These are phyloP conservation scores for Sebastes umbrosus DNA, from an alignment of 2,797 vertebrate genomes.

Conservation along the genomic window DNA sequence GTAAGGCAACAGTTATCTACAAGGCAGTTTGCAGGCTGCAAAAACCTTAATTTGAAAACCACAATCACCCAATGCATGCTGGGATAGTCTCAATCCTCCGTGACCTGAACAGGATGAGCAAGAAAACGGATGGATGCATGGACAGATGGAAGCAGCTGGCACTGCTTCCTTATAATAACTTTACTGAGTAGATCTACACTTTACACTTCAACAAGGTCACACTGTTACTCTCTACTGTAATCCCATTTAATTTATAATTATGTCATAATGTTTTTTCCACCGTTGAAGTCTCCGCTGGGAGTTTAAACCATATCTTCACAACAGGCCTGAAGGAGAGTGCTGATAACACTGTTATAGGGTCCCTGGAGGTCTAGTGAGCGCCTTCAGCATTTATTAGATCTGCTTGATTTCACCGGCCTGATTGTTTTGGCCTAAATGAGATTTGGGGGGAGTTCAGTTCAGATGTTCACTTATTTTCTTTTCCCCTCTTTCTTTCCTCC, in stretches of 20 bases:
- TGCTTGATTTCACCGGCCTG: slow-evolving; percentile 52
- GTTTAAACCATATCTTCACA: slow-evolving; percentile 39
- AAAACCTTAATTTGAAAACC: not conserved
- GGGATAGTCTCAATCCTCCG: not conserved
- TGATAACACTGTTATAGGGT: slow-evolving; percentile 45
- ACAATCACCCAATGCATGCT: not conserved
- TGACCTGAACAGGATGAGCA: not conserved
- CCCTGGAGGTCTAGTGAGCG: slow-evolving; percentile 29
- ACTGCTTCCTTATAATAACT: not conserved
- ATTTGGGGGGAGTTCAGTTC: slow-evolving; percentile 29
- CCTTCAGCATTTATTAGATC: slow-evolving; percentile 26
- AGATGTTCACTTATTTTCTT: not conserved
- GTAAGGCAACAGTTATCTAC: not conserved
- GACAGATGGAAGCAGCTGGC: not conserved
- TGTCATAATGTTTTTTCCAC: slow-evolving; percentile 26
- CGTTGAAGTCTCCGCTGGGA: slow-evolving; percentile 51
- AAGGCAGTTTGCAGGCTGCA: not conserved
- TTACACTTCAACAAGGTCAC: not conserved
- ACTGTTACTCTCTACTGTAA: not conserved
- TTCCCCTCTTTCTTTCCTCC: slow-evolving; percentile 2
- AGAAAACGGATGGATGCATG: not conserved
- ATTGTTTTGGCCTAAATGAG: slow-evolving; percentile 67
- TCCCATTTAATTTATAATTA: slow-evolving; percentile 36
- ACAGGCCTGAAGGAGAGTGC: slow-evolving; percentile 53
- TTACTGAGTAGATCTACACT: not conserved